Percentiles rank a stretch among this genome's conserved stretches.
Conservation (phyloP, 92 coral and sea anemone species). For the Porites evermanni region DNA sequence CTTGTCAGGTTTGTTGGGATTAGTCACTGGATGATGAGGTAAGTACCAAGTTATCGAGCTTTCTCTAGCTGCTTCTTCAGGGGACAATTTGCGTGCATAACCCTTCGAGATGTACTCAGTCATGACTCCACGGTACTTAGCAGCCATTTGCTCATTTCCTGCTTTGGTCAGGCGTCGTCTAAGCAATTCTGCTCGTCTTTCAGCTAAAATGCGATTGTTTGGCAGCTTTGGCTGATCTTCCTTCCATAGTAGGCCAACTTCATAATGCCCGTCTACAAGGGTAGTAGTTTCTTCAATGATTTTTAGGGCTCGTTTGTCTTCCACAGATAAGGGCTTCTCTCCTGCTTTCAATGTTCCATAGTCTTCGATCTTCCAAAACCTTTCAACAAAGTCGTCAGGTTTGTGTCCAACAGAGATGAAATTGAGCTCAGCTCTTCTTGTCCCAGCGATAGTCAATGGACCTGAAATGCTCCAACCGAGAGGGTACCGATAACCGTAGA, state of each 20-base stretch:
- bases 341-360: slow-evolving; percentile 47
- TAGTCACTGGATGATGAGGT: slow-evolving; percentile 65
- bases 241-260: slow-evolving; percentile 49
- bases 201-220: slow-evolving; percentile 41
- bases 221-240: slow-evolving; percentile 39
- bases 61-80: slow-evolving; percentile 41
- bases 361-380: slow-evolving; percentile 69
- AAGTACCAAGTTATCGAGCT: slow-evolving; percentile 54
- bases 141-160: slow-evolving; percentile 32
- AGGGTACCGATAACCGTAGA: no score
- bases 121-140: slow-evolving; percentile 63
- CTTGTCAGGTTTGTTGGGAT: slow-evolving; percentile 68
- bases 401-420: slow-evolving; percentile 35
- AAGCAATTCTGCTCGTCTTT: slow-evolving; percentile 33
- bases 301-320: slow-evolving; percentile 56
- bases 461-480: no score
- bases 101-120: slow-evolving; percentile 50
- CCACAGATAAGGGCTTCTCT: slow-evolving; percentile 49
- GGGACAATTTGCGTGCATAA: no score
- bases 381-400: slow-evolving; percentile 55
- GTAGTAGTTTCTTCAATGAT: no score
- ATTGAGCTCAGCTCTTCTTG: slow-evolving; percentile 15
- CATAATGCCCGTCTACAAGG: slow-evolving; percentile 28
- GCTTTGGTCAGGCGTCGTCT: slow-evolving; percentile 49
- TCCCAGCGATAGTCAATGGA: no score